Evolutionary conservation across 2,797 vertebrate genomes (phyloP), one percentile per base, ranked within the genome.

Genomic region (Echeneis naucrates): DNA sequence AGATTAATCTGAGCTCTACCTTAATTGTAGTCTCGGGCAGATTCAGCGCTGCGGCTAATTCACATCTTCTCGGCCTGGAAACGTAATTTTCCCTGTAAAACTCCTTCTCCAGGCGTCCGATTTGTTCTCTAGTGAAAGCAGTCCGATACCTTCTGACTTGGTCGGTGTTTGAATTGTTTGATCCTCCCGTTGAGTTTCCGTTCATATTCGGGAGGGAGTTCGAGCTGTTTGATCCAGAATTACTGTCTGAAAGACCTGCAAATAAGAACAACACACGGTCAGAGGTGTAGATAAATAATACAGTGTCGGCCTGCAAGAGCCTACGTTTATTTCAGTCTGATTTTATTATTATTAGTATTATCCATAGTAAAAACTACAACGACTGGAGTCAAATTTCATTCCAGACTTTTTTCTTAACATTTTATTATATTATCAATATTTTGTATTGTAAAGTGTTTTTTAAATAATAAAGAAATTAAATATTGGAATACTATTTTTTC

Each of bases 1-100:
- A 71, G 45, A 85, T 69, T 1, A 55, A 52, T 76, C 52, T 63
- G 14, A 92, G 24, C 17, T 52, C 8, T 60, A 99, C 98, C 98
- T 99, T 99, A 82, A 99, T 99, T 47, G 98, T 99, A 42, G 98
- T 99, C 93, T 99, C 98, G 4, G 98, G 98, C 48, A 99, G 95
- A 81, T 99, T 99, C 77, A 99, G 93, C 45, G 98, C 95, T 0
- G 98, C 98, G 16, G 98, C 98, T 85, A 99, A 81, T 92, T 99
- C 98, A 87, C 98, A 99, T 87, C 98, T 96, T 81, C 98, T 93
- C 21, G 98, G 98, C 87, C 98, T 95, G 7, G 98, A 99, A 65
- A 98, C 96, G 50, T 95, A 96, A 86, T 96, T 96, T 93, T 96
- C 95, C 76, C 95, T 83, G 89, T 96, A 96, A 93, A 97, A 95